Conservation (phyloP, 2,113 vertebrate genomes). For the Hippoglossus stenolepis region DNA sequence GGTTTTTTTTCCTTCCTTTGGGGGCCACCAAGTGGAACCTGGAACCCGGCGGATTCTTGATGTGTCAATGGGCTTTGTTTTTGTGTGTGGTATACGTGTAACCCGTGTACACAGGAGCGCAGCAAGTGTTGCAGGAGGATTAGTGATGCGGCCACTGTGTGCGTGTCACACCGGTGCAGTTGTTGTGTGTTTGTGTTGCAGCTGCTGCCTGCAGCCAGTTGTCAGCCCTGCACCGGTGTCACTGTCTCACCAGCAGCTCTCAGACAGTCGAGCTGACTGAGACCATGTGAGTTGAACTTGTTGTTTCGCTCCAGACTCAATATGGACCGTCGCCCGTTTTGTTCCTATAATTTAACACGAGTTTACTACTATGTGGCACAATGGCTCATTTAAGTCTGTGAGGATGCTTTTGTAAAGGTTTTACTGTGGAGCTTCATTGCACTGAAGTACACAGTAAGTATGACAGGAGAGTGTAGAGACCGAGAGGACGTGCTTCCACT, state of each 20-base stretch:
- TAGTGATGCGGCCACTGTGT: neutral
- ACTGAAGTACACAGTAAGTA: neutral
- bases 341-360: neutral
- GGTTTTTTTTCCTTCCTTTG: conserved; percentile 12
- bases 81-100: conserved; percentile 2
- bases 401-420: conserved; percentile 12
- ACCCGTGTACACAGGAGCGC: neutral
- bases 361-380: conserved; percentile 1
- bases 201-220: conserved; percentile 18
- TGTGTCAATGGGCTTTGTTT: neutral
- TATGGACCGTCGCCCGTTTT: neutral
- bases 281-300: conserved; percentile 47
- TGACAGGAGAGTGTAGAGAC: neutral
- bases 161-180: conserved; percentile 10
- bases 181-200: conserved; percentile 14
- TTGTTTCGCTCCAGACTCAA: neutral
- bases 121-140: neutral
- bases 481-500: neutral
- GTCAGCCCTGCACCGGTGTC: neutral
- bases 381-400: neutral
- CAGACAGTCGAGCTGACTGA: conserved; percentile 5
- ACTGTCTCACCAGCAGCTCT: neutral
- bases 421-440: neutral
- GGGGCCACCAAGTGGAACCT: conserved; percentile 35
- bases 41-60: conserved; percentile 33